These are phyloP conservation scores for Oscheius sp. DNA, from an alignment of 1,140 invertebrate species.

Conservation along the genomic window DNA sequence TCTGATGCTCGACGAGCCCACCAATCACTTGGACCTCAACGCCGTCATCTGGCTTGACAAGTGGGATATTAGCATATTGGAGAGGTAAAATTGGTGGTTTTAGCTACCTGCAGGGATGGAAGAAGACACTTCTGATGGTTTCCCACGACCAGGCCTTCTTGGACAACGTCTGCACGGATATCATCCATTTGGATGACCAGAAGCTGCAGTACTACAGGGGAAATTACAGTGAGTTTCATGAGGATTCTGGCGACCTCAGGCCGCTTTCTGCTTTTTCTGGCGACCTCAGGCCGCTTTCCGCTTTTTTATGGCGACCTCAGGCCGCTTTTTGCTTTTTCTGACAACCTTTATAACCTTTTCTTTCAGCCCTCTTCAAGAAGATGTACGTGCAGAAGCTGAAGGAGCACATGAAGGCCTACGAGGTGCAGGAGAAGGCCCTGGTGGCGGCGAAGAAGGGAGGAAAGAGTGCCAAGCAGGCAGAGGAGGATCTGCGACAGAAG, in stretches of 20 bases:
- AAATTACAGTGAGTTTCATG: constrained; percentile 75
- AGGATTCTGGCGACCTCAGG: too few relatives aligned
- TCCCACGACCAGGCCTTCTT: constrained; percentile 99
- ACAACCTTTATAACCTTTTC: neutral
- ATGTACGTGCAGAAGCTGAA: constrained; percentile 93
- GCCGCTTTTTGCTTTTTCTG: too few relatives aligned
- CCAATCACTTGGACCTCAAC: constrained; percentile 81
- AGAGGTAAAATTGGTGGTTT: neutral
- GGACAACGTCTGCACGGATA: constrained; percentile 97
- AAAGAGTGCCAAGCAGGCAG: constrained; percentile 86
- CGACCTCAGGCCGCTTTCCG: too few relatives aligned
- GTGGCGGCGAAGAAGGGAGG: constrained; percentile 91
- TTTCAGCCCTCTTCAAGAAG: constrained; percentile 77
- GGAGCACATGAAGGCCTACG: constrained; percentile 91
- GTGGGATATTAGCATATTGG: constrained; percentile 65
- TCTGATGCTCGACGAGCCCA: constrained; percentile 91
- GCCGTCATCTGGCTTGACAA: constrained; percentile 99
- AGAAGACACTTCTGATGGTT: constrained; percentile 92
- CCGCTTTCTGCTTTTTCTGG: too few relatives aligned
- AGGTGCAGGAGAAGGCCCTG: constrained; percentile 91
- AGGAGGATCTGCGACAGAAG: constrained; percentile 76
- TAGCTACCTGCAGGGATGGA: constrained; percentile 91
- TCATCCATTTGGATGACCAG: constrained; percentile 90
- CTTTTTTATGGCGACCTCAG: too few relatives aligned
- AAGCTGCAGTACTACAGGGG: constrained; percentile 96